These are phyloP conservation scores for Cetoscarus ocellatus DNA, from an alignment of 2,797 vertebrate genomes.

Conservation along the genomic window DNA sequence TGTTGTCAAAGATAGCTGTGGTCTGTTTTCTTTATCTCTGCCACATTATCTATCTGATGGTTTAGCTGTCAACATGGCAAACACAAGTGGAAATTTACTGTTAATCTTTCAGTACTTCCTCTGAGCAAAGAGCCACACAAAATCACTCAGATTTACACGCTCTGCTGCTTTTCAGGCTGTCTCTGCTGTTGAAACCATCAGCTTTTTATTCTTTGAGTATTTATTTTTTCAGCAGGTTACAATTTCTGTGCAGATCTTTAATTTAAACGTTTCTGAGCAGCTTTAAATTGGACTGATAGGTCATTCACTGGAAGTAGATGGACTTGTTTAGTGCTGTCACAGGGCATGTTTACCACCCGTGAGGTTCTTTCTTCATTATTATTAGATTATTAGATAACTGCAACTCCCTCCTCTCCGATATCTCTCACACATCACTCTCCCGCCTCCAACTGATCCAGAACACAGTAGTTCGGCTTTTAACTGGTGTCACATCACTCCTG, in stretches of 20 bases:
- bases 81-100: background rate
- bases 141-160: background rate
- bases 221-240: background rate
- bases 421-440: no score
- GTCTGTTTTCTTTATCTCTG: background rate
- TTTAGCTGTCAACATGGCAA: background rate
- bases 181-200: background rate
- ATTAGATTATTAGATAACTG: no score
- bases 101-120: slow-evolving; percentile 1
- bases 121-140: background rate
- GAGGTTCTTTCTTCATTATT: no score
- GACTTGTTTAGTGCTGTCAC: no score
- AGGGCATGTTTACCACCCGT: no score
- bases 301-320: background rate
- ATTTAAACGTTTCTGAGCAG: background rate
- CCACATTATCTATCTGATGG: background rate
- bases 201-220: background rate
- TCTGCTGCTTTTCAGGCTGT: background rate
- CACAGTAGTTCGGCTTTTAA: no score
- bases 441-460: no score
- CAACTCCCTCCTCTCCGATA: no score
- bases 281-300: background rate
- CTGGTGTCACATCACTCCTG: no score
- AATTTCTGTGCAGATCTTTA: background rate
- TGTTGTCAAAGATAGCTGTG: background rate